Conservation (phyloP, 1,140 invertebrate species). For the Bombus fervidus region DNA sequence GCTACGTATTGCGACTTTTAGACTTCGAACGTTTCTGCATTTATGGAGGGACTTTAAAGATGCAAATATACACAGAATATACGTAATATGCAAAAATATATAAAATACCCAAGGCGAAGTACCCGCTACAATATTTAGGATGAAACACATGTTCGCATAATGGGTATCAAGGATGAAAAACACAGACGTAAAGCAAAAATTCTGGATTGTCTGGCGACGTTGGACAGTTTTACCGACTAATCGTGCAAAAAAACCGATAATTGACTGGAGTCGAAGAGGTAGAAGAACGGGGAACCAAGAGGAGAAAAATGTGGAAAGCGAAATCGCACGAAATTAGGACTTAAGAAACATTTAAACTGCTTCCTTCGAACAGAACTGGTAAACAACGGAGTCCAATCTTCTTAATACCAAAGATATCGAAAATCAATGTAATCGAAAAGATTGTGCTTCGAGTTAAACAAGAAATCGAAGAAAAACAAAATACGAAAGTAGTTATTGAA, state of each 20-base stretch:
- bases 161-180: not conserved
- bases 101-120: no score
- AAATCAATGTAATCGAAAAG: slow-evolving; percentile 1
- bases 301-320: not conserved
- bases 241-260: not conserved
- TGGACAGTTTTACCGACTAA: not conserved
- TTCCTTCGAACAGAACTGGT: not conserved
- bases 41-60: no score
- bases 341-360: not conserved
- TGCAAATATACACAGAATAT: no score
- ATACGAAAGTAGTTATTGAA: not conserved
- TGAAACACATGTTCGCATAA: no score
- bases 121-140: no score
- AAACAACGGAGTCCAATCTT: slow-evolving; percentile 4
- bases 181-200: not conserved
- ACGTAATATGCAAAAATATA: no score
- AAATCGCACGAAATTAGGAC: slow-evolving; percentile 1
- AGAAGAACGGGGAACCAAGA: not conserved
- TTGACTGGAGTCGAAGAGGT: not conserved
- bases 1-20: no score
- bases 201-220: not conserved
- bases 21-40: no score
- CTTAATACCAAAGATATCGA: slow-evolving; percentile 18
- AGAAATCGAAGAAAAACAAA: not conserved
- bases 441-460: not conserved